Evolutionary conservation across 2,113 vertebrate species (phyloP).

Genomic region (Excalfactoria chinensis): DNA sequence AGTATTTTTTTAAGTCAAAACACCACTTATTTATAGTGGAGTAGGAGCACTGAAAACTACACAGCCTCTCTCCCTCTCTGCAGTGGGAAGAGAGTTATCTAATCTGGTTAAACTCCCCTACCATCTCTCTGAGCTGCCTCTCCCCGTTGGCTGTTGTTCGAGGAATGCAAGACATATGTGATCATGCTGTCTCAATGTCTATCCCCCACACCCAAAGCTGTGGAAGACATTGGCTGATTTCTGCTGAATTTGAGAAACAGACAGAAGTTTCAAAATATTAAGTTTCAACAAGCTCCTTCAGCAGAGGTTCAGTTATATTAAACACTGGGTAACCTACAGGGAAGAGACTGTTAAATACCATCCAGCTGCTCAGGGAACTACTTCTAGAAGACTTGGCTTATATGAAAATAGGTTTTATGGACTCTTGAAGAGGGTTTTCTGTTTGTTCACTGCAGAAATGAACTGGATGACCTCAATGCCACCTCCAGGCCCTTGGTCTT

Average conservation of each 20-base stretch:
- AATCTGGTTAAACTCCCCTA: neutral
- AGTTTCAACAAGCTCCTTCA: neutral
- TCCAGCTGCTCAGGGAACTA: neutral
- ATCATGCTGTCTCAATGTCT: neutral
- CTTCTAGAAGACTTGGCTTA: neutral
- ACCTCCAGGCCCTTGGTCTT: neutral
- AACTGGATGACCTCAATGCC: neutral
- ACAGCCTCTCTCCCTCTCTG: neutral
- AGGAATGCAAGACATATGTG: neutral
- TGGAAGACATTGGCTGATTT: neutral
- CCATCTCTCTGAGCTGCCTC: constrained; percentile 5
- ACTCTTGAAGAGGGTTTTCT: neutral
- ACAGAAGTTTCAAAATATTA: neutral
- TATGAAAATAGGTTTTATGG: neutral
- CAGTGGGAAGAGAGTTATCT: neutral
- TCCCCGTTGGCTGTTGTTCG: neutral
- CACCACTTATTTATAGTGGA: neutral
- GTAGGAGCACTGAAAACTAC: constrained; percentile 1
- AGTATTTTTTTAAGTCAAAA: neutral
- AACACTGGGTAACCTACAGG: neutral
- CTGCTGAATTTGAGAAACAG: neutral
- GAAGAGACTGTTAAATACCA: neutral
- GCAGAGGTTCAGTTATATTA: neutral
- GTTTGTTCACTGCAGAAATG: constrained; percentile 34
- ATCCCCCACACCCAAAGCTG: neutral